These are phyloP conservation scores for Drosophila tanythrix DNA, from an alignment of 2,888 invertebrate genomes.

Conservation along the genomic window DNA sequence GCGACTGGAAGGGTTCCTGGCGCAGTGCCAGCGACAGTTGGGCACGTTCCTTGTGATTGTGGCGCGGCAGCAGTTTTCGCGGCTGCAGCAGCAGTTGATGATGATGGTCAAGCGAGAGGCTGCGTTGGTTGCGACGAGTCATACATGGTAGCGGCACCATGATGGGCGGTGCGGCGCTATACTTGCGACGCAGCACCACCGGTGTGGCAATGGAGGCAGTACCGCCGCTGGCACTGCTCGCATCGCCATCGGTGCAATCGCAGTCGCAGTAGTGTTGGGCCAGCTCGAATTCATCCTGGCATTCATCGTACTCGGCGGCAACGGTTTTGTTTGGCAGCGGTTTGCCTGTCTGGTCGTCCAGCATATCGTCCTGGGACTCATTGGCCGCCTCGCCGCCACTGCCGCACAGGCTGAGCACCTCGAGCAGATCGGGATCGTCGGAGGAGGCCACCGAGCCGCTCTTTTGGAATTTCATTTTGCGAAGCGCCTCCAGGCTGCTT, in stretches of 20 bases:
- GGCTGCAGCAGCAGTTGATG: slow-evolving; percentile 66
- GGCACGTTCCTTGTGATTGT: slow-evolving; percentile 73
- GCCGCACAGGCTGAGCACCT: slow-evolving; percentile 83
- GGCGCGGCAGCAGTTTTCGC: slow-evolving; percentile 60
- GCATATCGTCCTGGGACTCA: slow-evolving; percentile 75
- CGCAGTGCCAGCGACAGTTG: slow-evolving; percentile 82
- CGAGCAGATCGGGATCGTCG: slow-evolving; percentile 84
- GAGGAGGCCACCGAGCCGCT: slow-evolving; percentile 83
- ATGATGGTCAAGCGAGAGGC: slow-evolving; percentile 82
- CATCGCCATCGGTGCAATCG: slow-evolving; percentile 82
- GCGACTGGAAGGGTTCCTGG: slow-evolving; percentile 84
- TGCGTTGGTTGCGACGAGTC: slow-evolving; percentile 79
- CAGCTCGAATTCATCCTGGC: slow-evolving; percentile 81
- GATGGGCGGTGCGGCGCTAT: slow-evolving; percentile 78
- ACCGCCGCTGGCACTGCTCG: slow-evolving; percentile 73
- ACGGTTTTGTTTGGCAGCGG: slow-evolving; percentile 36
- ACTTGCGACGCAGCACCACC: slow-evolving; percentile 83
- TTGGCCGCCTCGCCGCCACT: slow-evolving; percentile 79
- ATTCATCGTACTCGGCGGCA: slow-evolving; percentile 69
- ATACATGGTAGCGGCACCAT: slow-evolving; percentile 75
- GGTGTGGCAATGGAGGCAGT: slow-evolving; percentile 58
- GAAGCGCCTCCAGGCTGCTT: slow-evolving; percentile 82
- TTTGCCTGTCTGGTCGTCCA: slow-evolving; percentile 59
- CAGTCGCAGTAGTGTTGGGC: slow-evolving; percentile 79
- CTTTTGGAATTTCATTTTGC: slow-evolving; percentile 83